Evolutionary conservation across 2,797 vertebrate genomes (phyloP), one percentile per base, ranked within the genome.

Genomic region (Chelidonichthys spinosus): DNA sequence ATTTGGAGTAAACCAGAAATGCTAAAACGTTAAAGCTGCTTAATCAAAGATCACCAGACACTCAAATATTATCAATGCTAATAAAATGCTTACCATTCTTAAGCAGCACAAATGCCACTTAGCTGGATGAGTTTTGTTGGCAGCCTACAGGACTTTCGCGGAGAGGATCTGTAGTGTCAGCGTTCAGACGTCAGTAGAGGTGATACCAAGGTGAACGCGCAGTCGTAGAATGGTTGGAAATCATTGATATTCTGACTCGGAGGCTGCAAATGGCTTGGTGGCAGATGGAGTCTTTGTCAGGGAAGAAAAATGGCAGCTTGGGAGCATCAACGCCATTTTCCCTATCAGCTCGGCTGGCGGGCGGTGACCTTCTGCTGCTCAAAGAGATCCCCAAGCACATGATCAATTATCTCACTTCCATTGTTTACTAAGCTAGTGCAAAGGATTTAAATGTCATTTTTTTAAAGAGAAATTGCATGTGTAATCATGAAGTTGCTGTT

Each of bases 211-310:
- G 97, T 97, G 97, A 97, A 95, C 91, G 89, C 95, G 92, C 87
- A 91, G 90, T 93, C 94, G 91, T 92, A 87, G 93, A 96, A 95
- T 95, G 94, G 92, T 95, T 92, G 92, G 92, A 95, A 97, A 97
- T 97, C 97, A 98, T 98, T 97, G 97, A 95, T 97, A 98, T 98
- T 98, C 97, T 96, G 94, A 95, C 96, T 97, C 93, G 11, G 93
- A 95, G 94, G 93, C 95, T 96, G 95, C 94, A 96, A 97, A 96
- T 96, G 96, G 95, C 95, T 94, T 86, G 63, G 94, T 96, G 95
- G 96, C 97, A 98, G 96, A 98, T 98, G 96, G 97, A 96, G 95
- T 95, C 96, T 97, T 97, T 97, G 97, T 98, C 96, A 96, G 94
- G 92, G 92, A 97, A 96, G 96, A 98, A 95, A 96, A 96, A 97